Evolutionary conservation across 2,888 invertebrate genomes (phyloP).

Genomic region (Ferdinandea cuprea): DNA sequence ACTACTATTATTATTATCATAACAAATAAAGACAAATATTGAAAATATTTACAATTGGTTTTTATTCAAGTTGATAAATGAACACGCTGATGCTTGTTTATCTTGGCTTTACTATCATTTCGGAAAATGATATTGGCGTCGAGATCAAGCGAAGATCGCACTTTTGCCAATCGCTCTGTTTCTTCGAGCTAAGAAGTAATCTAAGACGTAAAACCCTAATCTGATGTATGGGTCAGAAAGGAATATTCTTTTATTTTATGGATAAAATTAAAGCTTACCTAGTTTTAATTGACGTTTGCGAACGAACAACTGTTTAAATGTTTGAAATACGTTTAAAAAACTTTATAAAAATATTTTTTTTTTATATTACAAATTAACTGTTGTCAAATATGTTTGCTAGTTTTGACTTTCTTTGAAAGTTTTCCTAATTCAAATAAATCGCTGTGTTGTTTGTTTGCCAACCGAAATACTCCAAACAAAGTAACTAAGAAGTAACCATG

Average conservation of each 20-base stretch:
- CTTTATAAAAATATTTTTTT: slow-evolving; percentile 61
- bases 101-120: too few relatives aligned
- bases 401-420: slow-evolving; percentile 25
- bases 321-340: slow-evolving; percentile 75
- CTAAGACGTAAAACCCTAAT: too few relatives aligned
- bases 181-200: too few relatives aligned
- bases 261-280: too few relatives aligned
- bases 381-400: slow-evolving; percentile 66
- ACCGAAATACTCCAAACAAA: slow-evolving; percentile 30
- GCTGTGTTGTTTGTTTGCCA: too few relatives aligned
- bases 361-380: slow-evolving; percentile 60
- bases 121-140: too few relatives aligned
- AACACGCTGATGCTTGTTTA: too few relatives aligned
- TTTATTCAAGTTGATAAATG: not conserved
- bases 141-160: too few relatives aligned
- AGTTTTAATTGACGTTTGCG: too few relatives aligned
- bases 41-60: slow-evolving; percentile 34
- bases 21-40: slow-evolving; percentile 65
- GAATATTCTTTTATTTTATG: too few relatives aligned
- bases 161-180: too few relatives aligned
- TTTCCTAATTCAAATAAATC: slow-evolving; percentile 6
- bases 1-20: slow-evolving; percentile 56
- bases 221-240: too few relatives aligned
- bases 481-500: slow-evolving; percentile 78
- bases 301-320: slow-evolving; percentile 83